phyloP scores from a whole-genome alignment of 2,113 vertebrate genomes.

The Cinclus mexicanus region DNA sequence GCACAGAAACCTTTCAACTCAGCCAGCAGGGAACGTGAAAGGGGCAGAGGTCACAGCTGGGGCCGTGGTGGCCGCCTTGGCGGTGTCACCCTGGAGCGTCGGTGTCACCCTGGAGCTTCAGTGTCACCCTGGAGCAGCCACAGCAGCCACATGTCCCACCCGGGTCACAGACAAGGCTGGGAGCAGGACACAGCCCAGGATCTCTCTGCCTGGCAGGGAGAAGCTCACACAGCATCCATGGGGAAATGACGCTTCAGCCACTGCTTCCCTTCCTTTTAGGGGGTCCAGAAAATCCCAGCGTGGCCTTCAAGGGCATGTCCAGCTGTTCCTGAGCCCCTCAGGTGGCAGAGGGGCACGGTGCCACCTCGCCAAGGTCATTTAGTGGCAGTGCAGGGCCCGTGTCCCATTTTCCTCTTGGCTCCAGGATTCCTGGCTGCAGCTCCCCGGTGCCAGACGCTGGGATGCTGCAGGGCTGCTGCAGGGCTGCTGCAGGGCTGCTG shows the following conservation, averaged over 20 bases:
- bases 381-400: accelerated
- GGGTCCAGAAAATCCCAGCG: accelerated
- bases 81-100: too few relatives aligned
- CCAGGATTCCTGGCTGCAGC: background rate
- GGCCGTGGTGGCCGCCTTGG: background rate
- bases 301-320: background rate
- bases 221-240: background rate
- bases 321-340: accelerated
- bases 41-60: background rate
- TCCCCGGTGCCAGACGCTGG: background rate
- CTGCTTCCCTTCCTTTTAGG: background rate
- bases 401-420: background rate
- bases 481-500: background rate
- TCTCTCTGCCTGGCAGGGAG: background rate
- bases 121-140: too few relatives aligned
- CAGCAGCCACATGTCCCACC: background rate
- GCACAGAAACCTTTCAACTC: background rate
- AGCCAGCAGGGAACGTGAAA: background rate
- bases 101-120: too few relatives aligned
- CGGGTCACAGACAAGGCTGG: background rate
- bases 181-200: background rate
- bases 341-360: background rate
- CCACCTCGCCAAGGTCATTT: background rate
- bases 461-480: background rate
- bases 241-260: background rate